phyloP scores from a whole-genome alignment of 2,113 vertebrate species.

The Mobula hypostoma region DNA sequence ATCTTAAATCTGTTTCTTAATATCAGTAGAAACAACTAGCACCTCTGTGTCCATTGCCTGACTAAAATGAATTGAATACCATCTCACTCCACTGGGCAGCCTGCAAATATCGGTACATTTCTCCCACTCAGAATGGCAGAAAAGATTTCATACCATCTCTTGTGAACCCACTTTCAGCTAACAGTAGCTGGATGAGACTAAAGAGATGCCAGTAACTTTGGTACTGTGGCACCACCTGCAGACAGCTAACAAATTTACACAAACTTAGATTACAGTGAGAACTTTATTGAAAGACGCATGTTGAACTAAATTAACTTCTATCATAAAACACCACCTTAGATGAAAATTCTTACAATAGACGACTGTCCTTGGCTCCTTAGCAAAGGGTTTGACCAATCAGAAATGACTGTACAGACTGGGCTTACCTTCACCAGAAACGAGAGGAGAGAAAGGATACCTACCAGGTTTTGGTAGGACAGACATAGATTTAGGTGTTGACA shows the following conservation, averaged over 20 bases:
- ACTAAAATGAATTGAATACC: background rate
- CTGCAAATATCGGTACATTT: background rate
- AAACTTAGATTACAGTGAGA: background rate
- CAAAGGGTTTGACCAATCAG: background rate
- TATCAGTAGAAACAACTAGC: background rate
- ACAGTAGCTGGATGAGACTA: background rate
- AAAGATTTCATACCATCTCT: background rate
- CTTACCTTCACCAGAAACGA: no score
- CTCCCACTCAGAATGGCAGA: background rate
- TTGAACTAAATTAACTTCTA: background rate
- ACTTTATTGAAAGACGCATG: background rate
- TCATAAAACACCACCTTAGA: no score
- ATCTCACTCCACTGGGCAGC: background rate
- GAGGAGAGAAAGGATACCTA: no score
- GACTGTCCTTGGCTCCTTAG: background rate
- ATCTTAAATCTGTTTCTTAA: background rate
- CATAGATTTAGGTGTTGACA: no score
- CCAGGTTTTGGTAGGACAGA: no score
- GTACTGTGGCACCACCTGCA: conserved; percentile 1
- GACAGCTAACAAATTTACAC: background rate
- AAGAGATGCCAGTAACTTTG: background rate
- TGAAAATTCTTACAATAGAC: background rate
- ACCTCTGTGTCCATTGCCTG: no score
- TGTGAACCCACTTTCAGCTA: background rate
- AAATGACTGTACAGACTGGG: background rate